Conservation (phyloP, 2,113 vertebrate genomes). For the Hemicordylus capensis region DNA sequence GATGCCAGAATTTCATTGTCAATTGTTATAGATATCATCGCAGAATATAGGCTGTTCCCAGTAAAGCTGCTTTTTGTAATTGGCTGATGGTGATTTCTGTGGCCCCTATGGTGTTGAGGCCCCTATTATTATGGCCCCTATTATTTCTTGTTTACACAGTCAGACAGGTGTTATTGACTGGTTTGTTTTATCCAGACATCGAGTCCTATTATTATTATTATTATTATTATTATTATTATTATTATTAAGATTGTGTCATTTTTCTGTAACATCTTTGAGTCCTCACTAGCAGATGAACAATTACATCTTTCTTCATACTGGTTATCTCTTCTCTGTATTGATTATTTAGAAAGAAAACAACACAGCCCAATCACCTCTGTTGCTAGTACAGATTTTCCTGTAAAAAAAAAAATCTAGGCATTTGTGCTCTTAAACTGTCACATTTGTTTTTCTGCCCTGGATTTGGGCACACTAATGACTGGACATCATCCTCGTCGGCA, state of each 20-base stretch:
- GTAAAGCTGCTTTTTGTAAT: too few relatives aligned
- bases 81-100: too few relatives aligned
- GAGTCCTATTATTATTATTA: too few relatives aligned
- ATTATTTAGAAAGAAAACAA: not conserved
- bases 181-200: too few relatives aligned
- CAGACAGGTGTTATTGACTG: too few relatives aligned
- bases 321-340: not conserved
- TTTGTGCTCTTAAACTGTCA: not conserved
- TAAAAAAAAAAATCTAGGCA: not conserved
- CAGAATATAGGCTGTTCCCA: too few relatives aligned
- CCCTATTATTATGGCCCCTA: too few relatives aligned
- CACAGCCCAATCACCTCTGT: not conserved
- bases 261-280: not conserved
- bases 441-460: not conserved
- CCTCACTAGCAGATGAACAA: not conserved
- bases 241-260: not conserved
- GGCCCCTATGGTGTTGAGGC: too few relatives aligned
- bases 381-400: not conserved
- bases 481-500: not conserved
- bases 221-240: too few relatives aligned
- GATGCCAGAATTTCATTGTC: too few relatives aligned
- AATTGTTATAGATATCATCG: too few relatives aligned
- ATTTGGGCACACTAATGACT: not conserved
- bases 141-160: too few relatives aligned
- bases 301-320: not conserved